Evolutionary conservation across 1,140 invertebrate species (phyloP), one percentile per base, ranked within the genome.

Genomic region (Drosophila ohnishii): DNA sequence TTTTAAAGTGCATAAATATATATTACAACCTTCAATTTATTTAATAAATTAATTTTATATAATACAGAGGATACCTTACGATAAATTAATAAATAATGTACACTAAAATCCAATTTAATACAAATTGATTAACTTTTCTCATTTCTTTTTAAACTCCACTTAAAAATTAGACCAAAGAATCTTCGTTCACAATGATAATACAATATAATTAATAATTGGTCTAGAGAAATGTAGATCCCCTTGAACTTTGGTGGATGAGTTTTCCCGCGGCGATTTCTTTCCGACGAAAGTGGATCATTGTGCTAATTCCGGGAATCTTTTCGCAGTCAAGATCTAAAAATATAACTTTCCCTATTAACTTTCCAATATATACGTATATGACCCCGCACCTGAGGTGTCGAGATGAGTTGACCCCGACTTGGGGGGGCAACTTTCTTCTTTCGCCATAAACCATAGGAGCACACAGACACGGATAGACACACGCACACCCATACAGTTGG

Each of bases 291-390:
- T 67, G 48, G 48, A 71, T 51, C 57, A 40, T 40, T 70, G 69
- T 78, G 63, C 78, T 40, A 78, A 67, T 71, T 86, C 39, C 35
- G 25, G 30, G 25, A 60, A 75, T 13, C 7, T 58, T 57, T 55
- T 39, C n/a, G 50, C 34, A 48, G 28, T n/a, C 53, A 44, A 28
- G 16, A 47, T 48, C 63, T 35, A 47, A 77, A 45, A 63, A 80
- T 80, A 50, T 25, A 61, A 72, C 61, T 64, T 64, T 64, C 61
- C 61, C 61, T 61, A 61, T n/a, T 16, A 85, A 87, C 83, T 87
- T 86, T 87, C 82, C 78, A 87, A 76, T 74, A 65, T 7, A 25
- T 5, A 19, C 14, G 19, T 19, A 22, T 10, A 3, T 83, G 82
- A 87, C 82, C 82, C 72, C 79, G 39, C 45, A 7, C 9, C 25